phyloP scores from a whole-genome alignment of 1,140 invertebrate species.

The Dryas iulia region DNA sequence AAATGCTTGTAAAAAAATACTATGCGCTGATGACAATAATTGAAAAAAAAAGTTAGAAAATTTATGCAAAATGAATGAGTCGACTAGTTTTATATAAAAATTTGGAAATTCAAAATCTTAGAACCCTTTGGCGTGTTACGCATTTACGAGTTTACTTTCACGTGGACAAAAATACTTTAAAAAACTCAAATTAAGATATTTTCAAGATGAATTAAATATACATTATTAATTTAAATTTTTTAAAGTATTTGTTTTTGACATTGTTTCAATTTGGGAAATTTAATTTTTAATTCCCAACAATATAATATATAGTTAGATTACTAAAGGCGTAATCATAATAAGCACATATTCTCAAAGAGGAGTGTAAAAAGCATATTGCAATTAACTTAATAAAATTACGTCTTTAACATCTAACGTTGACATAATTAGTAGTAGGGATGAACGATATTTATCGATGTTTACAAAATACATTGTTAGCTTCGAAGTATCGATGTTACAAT shows the following conservation, averaged over 20 bases:
- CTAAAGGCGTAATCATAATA: background rate
- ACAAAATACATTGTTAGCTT: too few relatives aligned
- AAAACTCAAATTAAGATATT: background rate
- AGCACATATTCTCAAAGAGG: too few relatives aligned
- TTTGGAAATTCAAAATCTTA: constrained; percentile 38
- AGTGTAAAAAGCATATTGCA: too few relatives aligned
- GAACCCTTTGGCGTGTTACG: constrained; percentile 20
- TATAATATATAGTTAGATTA: background rate
- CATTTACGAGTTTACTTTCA: constrained; percentile 3
- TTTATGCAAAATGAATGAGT: constrained; percentile 42
- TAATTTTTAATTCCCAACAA: background rate
- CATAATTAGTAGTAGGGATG: too few relatives aligned
- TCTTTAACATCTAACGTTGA: background rate
- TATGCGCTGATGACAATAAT: constrained; percentile 13
- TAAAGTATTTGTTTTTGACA: background rate
- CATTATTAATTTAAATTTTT: background rate
- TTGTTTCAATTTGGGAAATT: background rate
- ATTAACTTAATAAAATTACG: too few relatives aligned
- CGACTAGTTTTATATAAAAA: constrained; percentile 47
- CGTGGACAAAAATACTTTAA: background rate
- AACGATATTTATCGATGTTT: too few relatives aligned
- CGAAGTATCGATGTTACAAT: too few relatives aligned
- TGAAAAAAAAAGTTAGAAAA: constrained; percentile 34
- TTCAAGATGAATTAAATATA: background rate
- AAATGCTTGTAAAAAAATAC: constrained; percentile 32